Conservation (phyloP, 1,140 invertebrate genomes). For the Macrotrachela quadricornifera region DNA sequence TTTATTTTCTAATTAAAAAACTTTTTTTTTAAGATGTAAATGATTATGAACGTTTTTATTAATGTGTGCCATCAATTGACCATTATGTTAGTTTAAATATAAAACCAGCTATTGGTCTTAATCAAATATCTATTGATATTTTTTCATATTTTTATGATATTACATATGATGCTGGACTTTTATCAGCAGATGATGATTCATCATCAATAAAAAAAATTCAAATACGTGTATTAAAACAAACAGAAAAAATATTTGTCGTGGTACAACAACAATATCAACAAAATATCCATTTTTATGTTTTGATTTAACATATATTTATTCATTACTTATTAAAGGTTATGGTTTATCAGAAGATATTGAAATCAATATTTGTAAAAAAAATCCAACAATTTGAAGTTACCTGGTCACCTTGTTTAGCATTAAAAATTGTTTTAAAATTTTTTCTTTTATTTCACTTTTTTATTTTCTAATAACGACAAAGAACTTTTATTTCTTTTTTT, state of each 20-base stretch:
- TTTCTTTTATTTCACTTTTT: no score
- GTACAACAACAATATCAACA: conserved; percentile 16
- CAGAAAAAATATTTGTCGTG: no score
- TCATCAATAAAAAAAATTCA: not conserved
- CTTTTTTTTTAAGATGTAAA: not conserved
- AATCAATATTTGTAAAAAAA: conserved; percentile 21
- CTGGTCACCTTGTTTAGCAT: no score
- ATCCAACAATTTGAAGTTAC: no score
- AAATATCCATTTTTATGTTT: conserved; percentile 71
- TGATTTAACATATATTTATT: conserved; percentile 64
- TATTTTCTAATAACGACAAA: no score
- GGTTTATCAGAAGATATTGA: conserved; percentile 44
- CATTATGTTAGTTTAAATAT: not conserved
- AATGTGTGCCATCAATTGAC: not conserved
- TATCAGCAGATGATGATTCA: conserved; percentile 22
- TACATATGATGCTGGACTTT: conserved; percentile 54
- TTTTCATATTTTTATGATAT: conserved; percentile 86
- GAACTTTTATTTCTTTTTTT: no score
- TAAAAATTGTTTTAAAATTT: no score
- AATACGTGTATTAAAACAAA: no score
- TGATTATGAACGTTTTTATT: not conserved
- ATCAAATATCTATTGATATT: conserved; percentile 35
- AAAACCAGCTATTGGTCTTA: not conserved
- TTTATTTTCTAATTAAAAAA: not conserved
- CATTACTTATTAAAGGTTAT: conserved; percentile 59